These are phyloP conservation scores for Nephotettix cincticeps DNA, from an alignment of 1,140 invertebrate species.

Conservation along the genomic window DNA sequence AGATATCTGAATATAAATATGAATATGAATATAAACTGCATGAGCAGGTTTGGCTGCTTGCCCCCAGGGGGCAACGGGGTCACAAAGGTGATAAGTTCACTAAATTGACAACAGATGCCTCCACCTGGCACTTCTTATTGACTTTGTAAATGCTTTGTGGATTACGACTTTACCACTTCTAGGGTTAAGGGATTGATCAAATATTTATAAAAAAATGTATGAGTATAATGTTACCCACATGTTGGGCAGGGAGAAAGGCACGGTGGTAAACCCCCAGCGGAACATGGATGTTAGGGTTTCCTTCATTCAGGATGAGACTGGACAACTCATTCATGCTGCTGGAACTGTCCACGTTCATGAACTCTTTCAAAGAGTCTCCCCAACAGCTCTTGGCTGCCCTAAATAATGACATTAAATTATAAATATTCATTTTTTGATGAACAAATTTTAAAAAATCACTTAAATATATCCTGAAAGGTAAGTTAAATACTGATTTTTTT, in stretches of 20 bases:
- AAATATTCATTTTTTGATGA: neutral
- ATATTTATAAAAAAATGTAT: no score
- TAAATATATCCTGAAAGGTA: neutral
- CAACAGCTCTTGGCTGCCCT: conserved; percentile 74
- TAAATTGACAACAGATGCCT: no score
- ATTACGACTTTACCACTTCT: no score
- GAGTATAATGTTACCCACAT: conserved; percentile 55
- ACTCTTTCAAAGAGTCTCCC: conserved; percentile 70
- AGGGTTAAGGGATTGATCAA: no score
- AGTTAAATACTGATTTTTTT: neutral
- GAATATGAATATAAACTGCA: no score
- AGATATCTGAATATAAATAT: no score
- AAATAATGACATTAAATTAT: conserved; percentile 27
- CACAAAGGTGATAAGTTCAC: no score
- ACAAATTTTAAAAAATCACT: neutral
- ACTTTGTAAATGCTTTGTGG: no score
- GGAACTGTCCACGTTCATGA: conserved; percentile 79
- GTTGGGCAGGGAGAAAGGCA: conserved; percentile 72
- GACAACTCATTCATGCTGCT: conserved; percentile 77
- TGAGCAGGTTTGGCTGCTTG: no score
- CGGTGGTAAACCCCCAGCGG: conserved; percentile 67
- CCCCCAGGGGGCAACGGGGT: no score
- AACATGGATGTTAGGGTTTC: conserved; percentile 57
- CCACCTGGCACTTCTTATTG: no score
- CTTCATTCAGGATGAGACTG: conserved; percentile 64